A percentile compares a stretch with the other conserved stretches of the same genome.
Evolutionary conservation across 1,140 invertebrate species (phyloP).

Genomic region (Drosophila parvula): DNA sequence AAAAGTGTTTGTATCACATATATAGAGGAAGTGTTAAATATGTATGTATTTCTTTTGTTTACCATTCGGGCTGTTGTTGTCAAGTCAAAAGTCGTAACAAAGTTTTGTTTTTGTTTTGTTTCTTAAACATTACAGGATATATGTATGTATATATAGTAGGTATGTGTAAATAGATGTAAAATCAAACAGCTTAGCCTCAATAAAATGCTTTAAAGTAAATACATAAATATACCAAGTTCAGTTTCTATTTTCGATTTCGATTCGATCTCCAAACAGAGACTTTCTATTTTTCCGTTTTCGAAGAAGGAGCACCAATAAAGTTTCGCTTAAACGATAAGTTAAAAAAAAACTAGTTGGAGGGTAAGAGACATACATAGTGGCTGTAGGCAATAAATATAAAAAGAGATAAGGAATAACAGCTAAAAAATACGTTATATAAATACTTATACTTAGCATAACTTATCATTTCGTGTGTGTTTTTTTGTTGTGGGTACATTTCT

Average conservation of each 20-base stretch:
- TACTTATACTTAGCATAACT: conserved; percentile 61
- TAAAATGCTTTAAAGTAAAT: conserved; percentile 69
- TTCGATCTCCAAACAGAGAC: conserved; percentile 16
- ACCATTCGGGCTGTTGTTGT: conserved; percentile 23
- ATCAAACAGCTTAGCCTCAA: conserved; percentile 75
- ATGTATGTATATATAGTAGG: conserved; percentile 1
- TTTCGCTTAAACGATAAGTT: conserved; percentile 73
- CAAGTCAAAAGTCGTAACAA: conserved; percentile 40
- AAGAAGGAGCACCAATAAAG: conserved; percentile 76
- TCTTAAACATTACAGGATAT: conserved; percentile 38
- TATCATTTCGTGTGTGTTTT: conserved; percentile 31
- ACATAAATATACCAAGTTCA: conserved; percentile 32
- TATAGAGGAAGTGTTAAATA: conserved; percentile 82
- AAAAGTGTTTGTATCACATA: conserved; percentile 82
- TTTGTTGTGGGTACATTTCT: conserved; percentile 9
- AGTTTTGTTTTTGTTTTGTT: conserved; percentile 14
- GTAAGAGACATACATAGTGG: conserved; percentile 46
- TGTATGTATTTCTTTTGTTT: conserved; percentile 65
- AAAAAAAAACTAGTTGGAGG: conserved; percentile 14
- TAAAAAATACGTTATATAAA: conserved; percentile 59
- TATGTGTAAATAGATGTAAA: conserved; percentile 44
- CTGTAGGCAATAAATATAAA: conserved; percentile 61
- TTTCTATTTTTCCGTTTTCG: conserved; percentile 40
- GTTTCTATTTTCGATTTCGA: conserved; percentile 14
- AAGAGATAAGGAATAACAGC: conserved; percentile 49